Base-by-base conservation (phyloP, 2,113 vertebrate genomes). In the Lampris megalopsis region DNA sequence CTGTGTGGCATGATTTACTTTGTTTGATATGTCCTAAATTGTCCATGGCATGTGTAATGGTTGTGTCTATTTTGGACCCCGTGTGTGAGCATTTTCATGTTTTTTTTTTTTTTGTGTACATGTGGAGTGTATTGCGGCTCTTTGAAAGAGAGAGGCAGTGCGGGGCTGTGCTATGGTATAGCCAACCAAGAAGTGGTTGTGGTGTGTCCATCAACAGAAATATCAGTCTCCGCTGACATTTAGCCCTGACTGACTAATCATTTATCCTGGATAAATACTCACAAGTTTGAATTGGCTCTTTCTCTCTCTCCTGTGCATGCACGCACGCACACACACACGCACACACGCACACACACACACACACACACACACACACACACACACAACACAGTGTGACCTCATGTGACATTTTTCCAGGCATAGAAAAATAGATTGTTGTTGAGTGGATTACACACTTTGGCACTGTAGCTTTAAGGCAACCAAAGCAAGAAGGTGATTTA, bases 301-400 rank as follows among this genome's bases (percentile, higher is more conserved):
- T n/a, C n/a, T n/a, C n/a, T n/a, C 54, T n/a, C n/a, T n/a, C n/a
- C n/a, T n/a, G n/a, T n/a, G n/a, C n/a, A n/a, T n/a, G 68, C 72
- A 53, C 41, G 3, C 42, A 47, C 61, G 35, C 61, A 24, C 41
- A 47, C 61, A 43, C 61, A 45, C 37, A 6, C 57, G 6, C 47
- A 38, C 63, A n/a, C 68, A 50, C 63, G 10, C 57, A 75, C 68
- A 47, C 68, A 37, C 35, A 68, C 71, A 83, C 9, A 61, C 37
- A 72, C 73, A 81, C 83, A 89, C 78, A 86, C 82, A 82, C 84
- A 68, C 81, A 64, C 63, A 76, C 82, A 79, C 76, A 74, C 82
- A 84, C 85, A 85, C 80, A 82, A 61, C 79, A 61, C 84, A 64
- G 45, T 1, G 9, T 45, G 74, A 83, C 56, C 56, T 58, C 56